Evolutionary conservation across 2,797 vertebrate genomes (phyloP), one percentile per base, ranked within the genome.

Genomic region (Pitangus sulphuratus): DNA sequence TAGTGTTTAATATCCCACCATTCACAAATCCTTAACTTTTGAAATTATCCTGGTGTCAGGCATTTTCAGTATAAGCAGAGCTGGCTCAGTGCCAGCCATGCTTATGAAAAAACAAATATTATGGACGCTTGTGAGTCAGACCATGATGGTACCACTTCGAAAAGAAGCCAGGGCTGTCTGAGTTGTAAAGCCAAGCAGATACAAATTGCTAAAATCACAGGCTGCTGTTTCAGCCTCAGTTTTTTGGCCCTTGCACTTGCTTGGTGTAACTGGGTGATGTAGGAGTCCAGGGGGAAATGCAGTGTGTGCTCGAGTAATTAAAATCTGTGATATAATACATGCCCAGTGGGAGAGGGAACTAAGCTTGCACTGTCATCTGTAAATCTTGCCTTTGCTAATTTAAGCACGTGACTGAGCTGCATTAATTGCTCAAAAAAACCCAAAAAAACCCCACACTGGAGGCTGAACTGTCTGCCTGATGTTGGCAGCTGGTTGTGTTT

Each of bases 321-420:
- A 84, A 78, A 65, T 54, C 51, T 84, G 10, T 48, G 17, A 30
- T 61, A 20, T 3, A 62, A 26, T 6, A 22, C 2, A 0, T 18
- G 22, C 5, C 12, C 7, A 5, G 0, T 5, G 15, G 58, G 82
- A 86, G 72, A 15, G 57, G 58, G 57, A 91, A 76, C 76, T 94
- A 72, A 91, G 44, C 13, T 58, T 95, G 83, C 58, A 33, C 77
- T 48, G 14, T 77, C 58, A 82, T 61, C 72, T 93, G 51, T 93
- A 84, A 95, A n/a, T 79, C 47, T 72, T 60, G 25, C 12, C 4
- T 54, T 75, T 65, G 54, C 54, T 74, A 74, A 51, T 91, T 94
- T n/a, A 60, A 72, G 39, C 0, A 0, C 1, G 0, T 86, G 20
- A 30, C 7, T 81, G 48, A 57, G 21, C 17, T 65, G 65, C 31